phyloP scores from a whole-genome alignment of 2,888 invertebrate genomes.

The Nephrotoma appendiculata region DNA sequence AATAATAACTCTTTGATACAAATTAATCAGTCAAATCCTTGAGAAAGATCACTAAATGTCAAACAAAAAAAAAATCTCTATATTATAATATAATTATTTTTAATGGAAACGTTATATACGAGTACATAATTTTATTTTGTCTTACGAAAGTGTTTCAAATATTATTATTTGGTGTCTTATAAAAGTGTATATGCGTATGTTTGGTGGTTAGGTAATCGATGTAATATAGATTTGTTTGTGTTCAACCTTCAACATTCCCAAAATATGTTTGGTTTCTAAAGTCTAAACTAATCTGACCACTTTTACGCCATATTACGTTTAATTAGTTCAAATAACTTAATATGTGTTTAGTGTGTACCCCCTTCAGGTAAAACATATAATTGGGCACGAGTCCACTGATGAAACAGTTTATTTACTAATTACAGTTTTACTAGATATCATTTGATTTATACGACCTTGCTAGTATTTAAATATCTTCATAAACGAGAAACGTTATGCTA shows the following conservation, averaged over 20 bases:
- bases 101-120: background rate
- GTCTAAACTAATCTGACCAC: background rate
- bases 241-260: background rate
- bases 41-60: constrained; percentile 2
- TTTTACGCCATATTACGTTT: background rate
- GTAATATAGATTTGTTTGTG: background rate
- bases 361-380: background rate
- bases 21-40: constrained; percentile 3
- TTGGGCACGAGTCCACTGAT: background rate
- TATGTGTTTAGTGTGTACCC: background rate
- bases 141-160: background rate
- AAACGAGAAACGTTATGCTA: too few relatives aligned
- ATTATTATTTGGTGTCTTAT: background rate
- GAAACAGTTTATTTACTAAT: background rate
- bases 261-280: background rate
- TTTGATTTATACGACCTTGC: background rate
- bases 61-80: background rate
- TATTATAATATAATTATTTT: background rate
- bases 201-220: background rate
- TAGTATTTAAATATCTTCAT: too few relatives aligned
- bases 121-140: background rate
- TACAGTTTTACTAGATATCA: background rate
- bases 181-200: background rate
- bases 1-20: background rate
- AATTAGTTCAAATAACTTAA: background rate